A percentile compares a stretch with the other conserved stretches of the same genome.
Conservation (phyloP, 2,888 invertebrate genomes). For the Tenthredo distinguenda region DNA sequence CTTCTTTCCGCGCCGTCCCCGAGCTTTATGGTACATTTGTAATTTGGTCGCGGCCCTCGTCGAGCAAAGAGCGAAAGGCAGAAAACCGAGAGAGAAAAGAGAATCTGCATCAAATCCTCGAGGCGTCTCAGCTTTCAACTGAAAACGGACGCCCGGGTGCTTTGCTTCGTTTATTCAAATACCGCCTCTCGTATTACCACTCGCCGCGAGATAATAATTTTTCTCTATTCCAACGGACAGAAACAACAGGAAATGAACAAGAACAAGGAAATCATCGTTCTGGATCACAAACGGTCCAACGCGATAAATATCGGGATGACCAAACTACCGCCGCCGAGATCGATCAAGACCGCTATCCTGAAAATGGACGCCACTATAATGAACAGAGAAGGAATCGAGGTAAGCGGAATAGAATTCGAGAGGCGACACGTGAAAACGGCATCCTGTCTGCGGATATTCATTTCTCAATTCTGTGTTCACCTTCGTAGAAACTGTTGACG, state of each 20-base stretch:
- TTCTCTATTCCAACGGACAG: slow-evolving; percentile 76
- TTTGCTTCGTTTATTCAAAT: slow-evolving; percentile 37
- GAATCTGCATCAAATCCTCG: background rate
- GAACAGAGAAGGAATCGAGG: slow-evolving; percentile 98
- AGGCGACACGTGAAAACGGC: background rate
- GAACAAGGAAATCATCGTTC: slow-evolving; percentile 94
- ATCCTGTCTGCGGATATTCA: background rate
- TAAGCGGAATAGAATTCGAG: slow-evolving; percentile 66
- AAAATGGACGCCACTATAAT: slow-evolving; percentile 99
- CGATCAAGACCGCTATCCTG: slow-evolving; percentile 98
- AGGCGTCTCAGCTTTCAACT: slow-evolving; percentile 42
- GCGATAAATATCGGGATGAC: slow-evolving; percentile 99
- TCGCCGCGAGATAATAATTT: background rate
- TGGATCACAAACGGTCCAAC: slow-evolving; percentile 98
- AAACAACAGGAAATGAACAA: slow-evolving; percentile 91
- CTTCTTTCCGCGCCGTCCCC: background rate
- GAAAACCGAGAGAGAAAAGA: background rate
- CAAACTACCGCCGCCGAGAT: slow-evolving; percentile 97
- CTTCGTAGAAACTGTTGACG: slow-evolving; percentile 90
- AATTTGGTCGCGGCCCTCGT: slow-evolving; percentile 11
- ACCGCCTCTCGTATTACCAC: background rate
- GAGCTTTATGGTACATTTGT: slow-evolving; percentile 11
- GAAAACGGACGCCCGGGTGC: slow-evolving; percentile 43
- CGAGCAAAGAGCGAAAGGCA: background rate
- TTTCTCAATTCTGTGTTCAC: slow-evolving; percentile 24